Evolutionary conservation across 1,140 invertebrate genomes (phyloP), one percentile per base, ranked within the genome.

Genomic region (Drosophila melanogaster): DNA sequence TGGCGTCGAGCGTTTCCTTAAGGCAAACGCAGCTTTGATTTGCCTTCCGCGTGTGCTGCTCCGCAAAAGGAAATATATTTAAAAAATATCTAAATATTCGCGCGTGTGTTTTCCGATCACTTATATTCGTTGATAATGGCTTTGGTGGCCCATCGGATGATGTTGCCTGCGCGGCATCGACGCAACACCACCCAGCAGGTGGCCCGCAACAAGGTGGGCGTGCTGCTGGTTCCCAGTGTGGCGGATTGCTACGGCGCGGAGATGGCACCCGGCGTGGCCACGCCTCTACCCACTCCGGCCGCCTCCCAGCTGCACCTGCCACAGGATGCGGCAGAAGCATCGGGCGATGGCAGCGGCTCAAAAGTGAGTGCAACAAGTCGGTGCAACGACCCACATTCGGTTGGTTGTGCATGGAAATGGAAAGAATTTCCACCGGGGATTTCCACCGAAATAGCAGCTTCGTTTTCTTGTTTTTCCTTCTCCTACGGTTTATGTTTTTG

Each of bases 301-400:
- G 33, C 43, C 15, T 53, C 72, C 12, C 79, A 79, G 51, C 59
- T 43, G 67, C 54, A 71, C 30, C 56, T 58, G 49, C 55, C 75
- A 15, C 69, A 65, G 54, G 75, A 86, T 38, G 44, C 57, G 44
- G 11, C 71, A 40, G 47, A 38, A 22, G 4, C 62, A 41, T 35
- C 58, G 4, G 22, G 40, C 22, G 50, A 30, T 19, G 62, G 40
- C n/a, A 54, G 46, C 65, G 56, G 15, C 19, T 56, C 47, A 58
- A 87, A 84, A 84, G 84, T 87, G 71, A 87, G 84, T 89, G 79
- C 84, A 87, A 87, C 84, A 87, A 79, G 84, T 89, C 79, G 44
- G 51, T 69, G 84, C 84, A 89, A 51, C 40, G 15, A 8, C 7
- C 33, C 55, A 59, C 40, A 50, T 38, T 47, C 44, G 19, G 8